These are phyloP conservation scores for Eonycteris spelaea DNA, from an alignment of 2,113 vertebrate genomes.

Conservation along the genomic window DNA sequence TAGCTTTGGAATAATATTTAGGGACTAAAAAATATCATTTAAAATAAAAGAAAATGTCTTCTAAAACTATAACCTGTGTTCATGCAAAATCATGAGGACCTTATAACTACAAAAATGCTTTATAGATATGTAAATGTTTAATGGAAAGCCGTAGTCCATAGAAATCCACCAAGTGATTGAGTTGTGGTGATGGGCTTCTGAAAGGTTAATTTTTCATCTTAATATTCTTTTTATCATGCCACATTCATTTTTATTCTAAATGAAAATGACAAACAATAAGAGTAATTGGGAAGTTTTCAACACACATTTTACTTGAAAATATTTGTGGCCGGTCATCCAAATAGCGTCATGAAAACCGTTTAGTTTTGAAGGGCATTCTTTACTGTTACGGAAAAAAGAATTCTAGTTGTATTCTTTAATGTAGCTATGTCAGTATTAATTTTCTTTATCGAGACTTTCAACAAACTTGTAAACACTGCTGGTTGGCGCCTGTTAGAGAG, in stretches of 20 bases:
- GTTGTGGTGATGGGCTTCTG: neutral
- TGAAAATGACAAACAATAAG: neutral
- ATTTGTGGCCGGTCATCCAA: neutral
- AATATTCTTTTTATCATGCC: neutral
- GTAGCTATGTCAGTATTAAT: neutral
- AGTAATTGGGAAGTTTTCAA: neutral
- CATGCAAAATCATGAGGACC: neutral
- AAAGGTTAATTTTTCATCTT: neutral
- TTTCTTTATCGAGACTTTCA: neutral
- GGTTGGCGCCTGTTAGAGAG: neutral
- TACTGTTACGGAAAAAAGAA: neutral
- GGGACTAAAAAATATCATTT: neutral
- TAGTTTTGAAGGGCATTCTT: neutral
- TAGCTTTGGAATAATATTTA: neutral
- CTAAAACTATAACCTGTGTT: neutral
- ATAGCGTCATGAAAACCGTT: neutral
- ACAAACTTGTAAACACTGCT: neutral
- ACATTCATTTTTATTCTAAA: neutral
- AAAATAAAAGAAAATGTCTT: neutral
- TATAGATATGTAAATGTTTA: neutral
- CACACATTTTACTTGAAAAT: neutral
- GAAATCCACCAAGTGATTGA: neutral
- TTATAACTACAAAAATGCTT: neutral
- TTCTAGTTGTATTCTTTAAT: neutral
- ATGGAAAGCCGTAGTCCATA: neutral